Percentiles rank a stretch among this genome's conserved stretches.
These are phyloP conservation scores for Tetramorium simillimum DNA, from an alignment of 1,140 invertebrate genomes.

Conservation along the genomic window DNA sequence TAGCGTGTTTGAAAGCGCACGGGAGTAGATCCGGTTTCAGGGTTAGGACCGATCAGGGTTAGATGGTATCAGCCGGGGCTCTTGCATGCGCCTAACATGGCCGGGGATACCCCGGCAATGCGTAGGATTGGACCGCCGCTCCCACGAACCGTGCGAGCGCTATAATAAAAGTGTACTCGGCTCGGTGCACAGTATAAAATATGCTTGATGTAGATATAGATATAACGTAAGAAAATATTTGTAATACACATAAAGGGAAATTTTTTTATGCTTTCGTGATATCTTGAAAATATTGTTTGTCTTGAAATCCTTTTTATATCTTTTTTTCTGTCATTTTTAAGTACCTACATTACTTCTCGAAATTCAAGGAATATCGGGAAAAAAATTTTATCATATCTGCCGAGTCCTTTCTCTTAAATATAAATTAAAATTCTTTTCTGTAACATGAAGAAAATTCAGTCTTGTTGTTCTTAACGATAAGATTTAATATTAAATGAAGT, in stretches of 20 bases:
- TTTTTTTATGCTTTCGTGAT: neutral
- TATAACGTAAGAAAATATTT: conserved; percentile 6
- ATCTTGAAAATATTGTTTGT: neutral
- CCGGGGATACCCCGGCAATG: conserved; percentile 49
- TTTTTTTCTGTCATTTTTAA: neutral
- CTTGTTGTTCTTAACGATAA: conserved; percentile 1
- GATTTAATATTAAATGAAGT: neutral
- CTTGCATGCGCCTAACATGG: conserved; percentile 49
- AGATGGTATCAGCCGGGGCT: conserved; percentile 49
- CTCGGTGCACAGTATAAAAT: neutral
- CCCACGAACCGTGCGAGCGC: conserved; percentile 6
- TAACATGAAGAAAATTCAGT: neutral
- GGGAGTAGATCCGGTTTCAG: conserved; percentile 51
- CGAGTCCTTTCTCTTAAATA: neutral
- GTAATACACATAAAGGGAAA: neutral
- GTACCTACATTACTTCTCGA: neutral
- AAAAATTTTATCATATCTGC: neutral
- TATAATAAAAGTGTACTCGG: neutral
- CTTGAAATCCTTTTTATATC: neutral
- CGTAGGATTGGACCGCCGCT: conserved; percentile 44
- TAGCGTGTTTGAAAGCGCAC: conserved; percentile 35
- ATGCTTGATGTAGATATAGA: neutral
- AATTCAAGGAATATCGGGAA: neutral
- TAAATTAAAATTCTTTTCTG: neutral
- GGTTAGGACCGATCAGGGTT: conserved; percentile 60